Percentiles rank a stretch among this genome's conserved stretches.
These are phyloP conservation scores for Alosa sapidissima DNA, from an alignment of 2,797 vertebrate genomes.

Conservation along the genomic window DNA sequence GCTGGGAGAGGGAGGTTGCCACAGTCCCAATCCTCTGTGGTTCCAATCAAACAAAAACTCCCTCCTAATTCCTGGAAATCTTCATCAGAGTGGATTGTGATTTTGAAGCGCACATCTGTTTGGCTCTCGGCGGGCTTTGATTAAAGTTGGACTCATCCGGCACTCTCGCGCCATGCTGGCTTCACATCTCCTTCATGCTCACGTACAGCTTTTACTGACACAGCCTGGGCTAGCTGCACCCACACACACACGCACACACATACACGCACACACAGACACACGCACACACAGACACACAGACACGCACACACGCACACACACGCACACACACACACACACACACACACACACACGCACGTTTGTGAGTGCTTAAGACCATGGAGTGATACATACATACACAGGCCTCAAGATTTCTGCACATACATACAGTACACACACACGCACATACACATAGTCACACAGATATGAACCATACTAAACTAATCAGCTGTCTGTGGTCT, in stretches of 20 bases:
- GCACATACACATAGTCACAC: background rate
- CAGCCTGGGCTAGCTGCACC: background rate
- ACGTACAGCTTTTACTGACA: background rate
- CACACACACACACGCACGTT: background rate
- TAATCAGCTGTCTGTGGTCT: background rate
- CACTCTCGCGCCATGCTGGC: conserved; percentile 12
- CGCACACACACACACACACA: conserved; percentile 29
- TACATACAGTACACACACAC: background rate
- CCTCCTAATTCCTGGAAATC: conserved; percentile 29
- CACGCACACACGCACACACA: background rate
- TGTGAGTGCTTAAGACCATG: background rate
- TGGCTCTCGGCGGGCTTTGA: conserved; percentile 39
- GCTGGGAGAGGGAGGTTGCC: background rate
- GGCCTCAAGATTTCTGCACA: background rate
- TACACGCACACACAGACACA: background rate
- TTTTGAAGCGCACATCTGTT: conserved; percentile 44
- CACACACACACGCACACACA: background rate
- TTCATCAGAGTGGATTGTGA: conserved; percentile 33
- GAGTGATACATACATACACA: background rate
- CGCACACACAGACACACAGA: conserved; percentile 14
- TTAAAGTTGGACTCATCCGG: conserved; percentile 40
- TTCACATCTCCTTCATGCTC: background rate
- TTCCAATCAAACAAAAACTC: conserved; percentile 24
- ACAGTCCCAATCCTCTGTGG: conserved; percentile 14
- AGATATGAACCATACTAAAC: background rate